Percentiles rank a stretch among this genome's conserved stretches.
phyloP scores from a whole-genome alignment of 2,113 vertebrate species.

The Centrocercus urophasianus region DNA sequence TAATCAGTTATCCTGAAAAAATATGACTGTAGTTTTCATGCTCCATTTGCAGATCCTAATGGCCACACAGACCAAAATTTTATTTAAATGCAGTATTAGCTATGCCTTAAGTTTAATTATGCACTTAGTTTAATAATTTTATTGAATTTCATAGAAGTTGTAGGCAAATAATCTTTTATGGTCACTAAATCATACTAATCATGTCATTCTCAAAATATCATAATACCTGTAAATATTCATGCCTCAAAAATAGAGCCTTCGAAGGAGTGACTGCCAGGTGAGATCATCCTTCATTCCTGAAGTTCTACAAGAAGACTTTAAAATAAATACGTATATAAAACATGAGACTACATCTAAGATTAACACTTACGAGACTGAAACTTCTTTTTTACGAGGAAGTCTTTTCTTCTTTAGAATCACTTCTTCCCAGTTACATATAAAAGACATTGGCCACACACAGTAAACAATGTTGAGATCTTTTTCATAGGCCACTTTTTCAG shows the following conservation, averaged over 20 bases:
- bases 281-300: no score
- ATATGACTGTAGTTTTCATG: neutral
- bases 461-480: neutral
- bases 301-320: no score
- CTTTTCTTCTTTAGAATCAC: neutral
- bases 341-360: no score
- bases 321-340: no score
- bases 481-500: neutral
- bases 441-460: neutral
- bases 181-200: neutral
- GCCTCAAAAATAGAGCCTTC: no score
- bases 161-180: constrained; percentile 27
- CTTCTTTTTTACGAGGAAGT: neutral
- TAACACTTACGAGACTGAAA: no score
- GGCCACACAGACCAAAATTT: constrained; percentile 16
- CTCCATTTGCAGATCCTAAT: constrained; percentile 51
- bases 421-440: neutral
- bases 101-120: neutral
- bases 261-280: no score
- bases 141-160: neutral
- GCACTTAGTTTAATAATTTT: constrained; percentile 9
- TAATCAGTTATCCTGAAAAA: constrained; percentile 27
- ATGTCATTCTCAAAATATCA: no score
- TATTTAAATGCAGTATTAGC: constrained; percentile 26
- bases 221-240: no score